phyloP scores from a whole-genome alignment of 2,888 invertebrate genomes.

The Philaethria dido region DNA sequence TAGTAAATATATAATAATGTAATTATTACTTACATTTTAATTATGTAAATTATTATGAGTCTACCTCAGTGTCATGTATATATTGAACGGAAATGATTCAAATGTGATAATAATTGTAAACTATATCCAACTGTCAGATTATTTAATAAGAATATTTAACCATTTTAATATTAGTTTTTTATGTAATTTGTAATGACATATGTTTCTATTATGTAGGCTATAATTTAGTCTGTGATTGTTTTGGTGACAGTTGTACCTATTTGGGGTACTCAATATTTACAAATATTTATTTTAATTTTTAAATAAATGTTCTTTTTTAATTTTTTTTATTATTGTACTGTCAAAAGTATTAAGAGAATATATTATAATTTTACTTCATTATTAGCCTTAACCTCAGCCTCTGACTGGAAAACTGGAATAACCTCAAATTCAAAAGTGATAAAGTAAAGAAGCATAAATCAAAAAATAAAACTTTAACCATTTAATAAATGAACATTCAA shows the following conservation, averaged over 20 bases:
- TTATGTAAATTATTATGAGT: neutral
- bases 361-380: neutral
- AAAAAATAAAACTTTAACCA: neutral
- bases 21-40: neutral
- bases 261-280: neutral
- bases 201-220: neutral
- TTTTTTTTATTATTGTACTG: neutral
- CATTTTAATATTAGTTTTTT: neutral
- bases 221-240: neutral
- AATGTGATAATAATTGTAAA: conserved; percentile 2
- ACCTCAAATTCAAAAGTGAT: too few species aligned
- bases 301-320: neutral
- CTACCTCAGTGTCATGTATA: conserved; percentile 18
- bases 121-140: neutral
- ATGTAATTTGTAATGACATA: neutral
- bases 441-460: conserved; percentile 2
- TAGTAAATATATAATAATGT: neutral
- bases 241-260: conserved; percentile 3
- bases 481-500: conserved; percentile 35
- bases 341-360: neutral
- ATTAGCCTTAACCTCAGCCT: neutral
- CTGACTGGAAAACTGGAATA: too few species aligned
- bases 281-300: neutral
- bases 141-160: neutral
- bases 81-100: neutral